A percentile compares a stretch with the other conserved stretches of the same genome.
Evolutionary conservation across 2,113 vertebrate species (phyloP).

Genomic region (Coptodon rendalli): DNA sequence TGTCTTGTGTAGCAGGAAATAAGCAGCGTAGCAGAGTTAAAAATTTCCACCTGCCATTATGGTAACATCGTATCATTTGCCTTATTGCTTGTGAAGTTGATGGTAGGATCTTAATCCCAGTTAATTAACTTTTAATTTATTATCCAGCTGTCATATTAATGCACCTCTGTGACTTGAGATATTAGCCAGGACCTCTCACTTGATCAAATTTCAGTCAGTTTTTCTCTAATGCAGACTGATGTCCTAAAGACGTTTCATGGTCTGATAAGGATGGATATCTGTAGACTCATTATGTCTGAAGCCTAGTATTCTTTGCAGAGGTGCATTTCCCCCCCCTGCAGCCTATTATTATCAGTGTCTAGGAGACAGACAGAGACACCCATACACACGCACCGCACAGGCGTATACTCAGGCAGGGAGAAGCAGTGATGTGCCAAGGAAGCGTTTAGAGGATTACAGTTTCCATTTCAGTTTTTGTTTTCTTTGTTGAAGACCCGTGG

Average conservation of each 20-base stretch:
- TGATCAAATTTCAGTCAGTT: background rate
- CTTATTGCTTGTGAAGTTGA: background rate
- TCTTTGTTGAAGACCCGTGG: slow-evolving; percentile 1
- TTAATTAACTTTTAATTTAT: background rate
- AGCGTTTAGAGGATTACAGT: slow-evolving; percentile 39
- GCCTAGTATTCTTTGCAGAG: background rate
- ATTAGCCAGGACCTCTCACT: background rate
- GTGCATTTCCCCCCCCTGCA: background rate
- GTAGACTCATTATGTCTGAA: background rate
- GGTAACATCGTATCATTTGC: background rate
- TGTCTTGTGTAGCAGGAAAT: background rate
- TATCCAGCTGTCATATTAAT: background rate
- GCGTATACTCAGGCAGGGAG: background rate
- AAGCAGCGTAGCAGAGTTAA: background rate
- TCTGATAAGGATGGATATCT: background rate
- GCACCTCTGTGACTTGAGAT: background rate
- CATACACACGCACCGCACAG: background rate
- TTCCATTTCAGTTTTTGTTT: slow-evolving; percentile 19
- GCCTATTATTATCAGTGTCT: slow-evolving; percentile 15
- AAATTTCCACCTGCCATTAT: background rate
- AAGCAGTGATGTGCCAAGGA: slow-evolving; percentile 3
- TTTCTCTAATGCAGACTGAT: slow-evolving; percentile 6
- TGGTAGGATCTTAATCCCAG: background rate
- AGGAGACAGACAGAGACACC: background rate
- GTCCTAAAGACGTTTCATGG: background rate